These are phyloP conservation scores for Trachelus troglodyta DNA, from an alignment of 2,888 invertebrate genomes.

Conservation along the genomic window DNA sequence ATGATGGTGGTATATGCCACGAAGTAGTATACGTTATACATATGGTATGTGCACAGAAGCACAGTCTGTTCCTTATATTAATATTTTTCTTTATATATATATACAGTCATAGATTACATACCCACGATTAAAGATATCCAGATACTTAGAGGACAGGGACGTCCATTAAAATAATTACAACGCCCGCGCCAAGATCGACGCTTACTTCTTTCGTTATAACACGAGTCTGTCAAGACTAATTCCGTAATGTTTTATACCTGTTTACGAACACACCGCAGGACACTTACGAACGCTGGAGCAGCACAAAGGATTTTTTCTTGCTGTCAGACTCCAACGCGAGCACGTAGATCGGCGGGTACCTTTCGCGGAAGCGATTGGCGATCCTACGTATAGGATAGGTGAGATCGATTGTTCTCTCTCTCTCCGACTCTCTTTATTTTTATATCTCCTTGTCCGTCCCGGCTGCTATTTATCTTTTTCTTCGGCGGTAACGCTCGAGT, in stretches of 20 bases:
- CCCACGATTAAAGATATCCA: background rate
- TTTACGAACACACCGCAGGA: background rate
- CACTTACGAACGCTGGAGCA: background rate
- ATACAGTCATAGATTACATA: no score
- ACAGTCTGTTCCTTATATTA: no score
- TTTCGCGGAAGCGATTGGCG: background rate
- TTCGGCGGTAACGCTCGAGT: background rate
- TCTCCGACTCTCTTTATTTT: background rate
- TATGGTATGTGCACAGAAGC: background rate
- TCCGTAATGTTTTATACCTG: background rate
- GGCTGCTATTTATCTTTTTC: background rate
- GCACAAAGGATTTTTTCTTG: background rate
- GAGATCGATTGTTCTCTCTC: background rate
- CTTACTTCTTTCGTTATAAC: background rate
- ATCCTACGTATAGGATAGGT: background rate
- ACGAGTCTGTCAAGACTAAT: background rate
- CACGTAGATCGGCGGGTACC: background rate
- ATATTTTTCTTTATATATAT: no score
- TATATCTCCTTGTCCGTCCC: background rate
- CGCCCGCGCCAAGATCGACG: background rate
- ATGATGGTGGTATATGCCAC: constrained; percentile 1
- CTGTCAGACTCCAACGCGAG: background rate
- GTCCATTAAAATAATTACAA: constrained; percentile 1
- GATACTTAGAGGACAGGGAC: background rate
- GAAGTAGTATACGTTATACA: background rate